Evolutionary conservation across 2,113 vertebrate species (phyloP).

Genomic region (Gobio gobio): DNA sequence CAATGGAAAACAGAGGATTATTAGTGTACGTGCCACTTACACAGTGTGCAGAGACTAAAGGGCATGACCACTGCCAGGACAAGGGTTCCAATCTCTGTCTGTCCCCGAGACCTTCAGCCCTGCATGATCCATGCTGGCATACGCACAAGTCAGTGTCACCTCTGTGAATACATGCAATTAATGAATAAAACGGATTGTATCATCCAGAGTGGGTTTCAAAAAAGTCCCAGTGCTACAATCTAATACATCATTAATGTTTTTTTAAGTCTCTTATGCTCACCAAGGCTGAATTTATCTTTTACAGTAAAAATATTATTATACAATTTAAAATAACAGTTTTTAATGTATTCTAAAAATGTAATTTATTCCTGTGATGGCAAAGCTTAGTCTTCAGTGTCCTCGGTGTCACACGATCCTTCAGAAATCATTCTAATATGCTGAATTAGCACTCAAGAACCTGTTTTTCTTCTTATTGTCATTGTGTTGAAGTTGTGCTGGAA

Average conservation of each 20-base stretch:
- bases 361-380: neutral
- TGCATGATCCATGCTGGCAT: slow-evolving; percentile 10
- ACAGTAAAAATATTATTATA: neutral
- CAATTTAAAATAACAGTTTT: neutral
- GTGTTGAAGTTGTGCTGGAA: neutral
- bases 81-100: slow-evolving; percentile 11
- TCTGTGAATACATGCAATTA: slow-evolving; percentile 51
- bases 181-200: neutral
- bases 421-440: neutral
- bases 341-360: neutral
- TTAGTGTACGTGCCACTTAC: slow-evolving; percentile 47
- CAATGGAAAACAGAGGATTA: slow-evolving; percentile 50
- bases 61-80: slow-evolving; percentile 38
- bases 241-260: neutral
- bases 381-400: neutral
- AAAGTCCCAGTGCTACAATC: neutral
- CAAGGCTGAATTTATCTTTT: neutral
- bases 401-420: neutral
- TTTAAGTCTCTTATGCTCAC: neutral
- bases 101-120: neutral
- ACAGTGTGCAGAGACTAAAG: slow-evolving; percentile 45
- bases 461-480: neutral
- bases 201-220: neutral
- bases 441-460: neutral
- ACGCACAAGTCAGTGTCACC: slow-evolving; percentile 45